Evolutionary conservation across 2,888 invertebrate genomes (phyloP), one percentile per base, ranked within the genome.

Genomic region (Drosophila percnosoma): DNA sequence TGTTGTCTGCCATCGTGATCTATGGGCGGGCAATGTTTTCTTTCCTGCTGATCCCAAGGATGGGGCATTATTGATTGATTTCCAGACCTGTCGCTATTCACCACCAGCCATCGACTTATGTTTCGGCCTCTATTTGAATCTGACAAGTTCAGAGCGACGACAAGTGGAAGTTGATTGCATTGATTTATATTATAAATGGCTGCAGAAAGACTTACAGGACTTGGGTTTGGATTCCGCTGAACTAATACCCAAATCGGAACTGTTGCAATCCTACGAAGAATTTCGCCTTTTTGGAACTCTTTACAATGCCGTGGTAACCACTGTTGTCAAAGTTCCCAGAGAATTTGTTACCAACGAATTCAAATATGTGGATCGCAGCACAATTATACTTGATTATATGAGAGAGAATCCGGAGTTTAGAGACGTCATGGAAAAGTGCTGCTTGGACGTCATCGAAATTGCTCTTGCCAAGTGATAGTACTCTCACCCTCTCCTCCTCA

Each of bases 1-100:
- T 70, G 94, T 94, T 2, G 76, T 94, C 1, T 93, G 93, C 31
- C 93, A 93, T 87, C 90, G 92, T 3, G 93, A 93, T 79, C 78
- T 91, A 10, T 93, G 93, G 93, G 80, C 89, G 48, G 92, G 92
- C 31, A 93, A 93, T 70, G 78, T 92, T 2, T 89, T 93, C 63
- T 90, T 91, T 49, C 77, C 86, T 1, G 40, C 69, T 0, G 15
- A 64, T 13, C 4, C 3, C 7, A 27, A 27, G 18, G 54, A 59
- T 0, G 61, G 89, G 0, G 90, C 87, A 6, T 27, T 92, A 2
- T 77, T 93, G 2, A 88, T 93, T 0, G 93, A 93, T 58, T 93
- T 83, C 75, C 93, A 93, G 71, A 91, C 91, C 4, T 89, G 89
- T 53, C 89, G 91, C 24, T 92, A 92, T 68, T 73, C 86, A 52